phyloP scores from a whole-genome alignment of 2,797 vertebrate genomes.

The Australoheros facetus region DNA sequence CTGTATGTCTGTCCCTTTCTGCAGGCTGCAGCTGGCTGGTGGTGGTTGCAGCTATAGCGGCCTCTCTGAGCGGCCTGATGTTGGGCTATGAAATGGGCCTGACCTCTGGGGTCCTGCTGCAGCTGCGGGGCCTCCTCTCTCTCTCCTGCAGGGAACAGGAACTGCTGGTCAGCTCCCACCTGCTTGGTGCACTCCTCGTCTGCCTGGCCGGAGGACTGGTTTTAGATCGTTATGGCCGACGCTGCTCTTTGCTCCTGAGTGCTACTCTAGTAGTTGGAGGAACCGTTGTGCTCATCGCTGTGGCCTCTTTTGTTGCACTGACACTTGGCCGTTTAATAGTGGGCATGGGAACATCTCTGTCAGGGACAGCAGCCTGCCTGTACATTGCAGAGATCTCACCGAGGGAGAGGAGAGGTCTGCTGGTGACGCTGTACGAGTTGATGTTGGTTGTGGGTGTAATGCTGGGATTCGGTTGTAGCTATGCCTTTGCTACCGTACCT shows the following conservation, averaged over 20 bases:
- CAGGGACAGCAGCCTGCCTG: slow-evolving; percentile 90
- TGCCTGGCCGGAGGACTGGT: slow-evolving; percentile 88
- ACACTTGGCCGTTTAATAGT: slow-evolving; percentile 85
- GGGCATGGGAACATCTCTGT: slow-evolving; percentile 90
- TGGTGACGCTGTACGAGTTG: slow-evolving; percentile 92
- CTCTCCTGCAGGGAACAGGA: slow-evolving; percentile 92
- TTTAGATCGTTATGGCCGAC: slow-evolving; percentile 91
- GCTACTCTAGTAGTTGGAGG: slow-evolving; percentile 85
- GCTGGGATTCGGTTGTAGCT: slow-evolving; percentile 91
- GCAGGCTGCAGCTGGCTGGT: slow-evolving; percentile 87
- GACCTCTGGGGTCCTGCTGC: slow-evolving; percentile 93
- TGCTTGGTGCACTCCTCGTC: slow-evolving; percentile 90
- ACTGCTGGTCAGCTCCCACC: slow-evolving; percentile 89
- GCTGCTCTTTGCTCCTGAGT: slow-evolving; percentile 86
- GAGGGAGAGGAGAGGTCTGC: slow-evolving; percentile 87
- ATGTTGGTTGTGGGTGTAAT: slow-evolving; percentile 95
- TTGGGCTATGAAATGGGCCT: slow-evolving; percentile 94
- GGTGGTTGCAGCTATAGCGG: slow-evolving; percentile 83
- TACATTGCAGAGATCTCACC: slow-evolving; percentile 96
- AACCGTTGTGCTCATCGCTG: slow-evolving; percentile 81
- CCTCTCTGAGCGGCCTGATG: slow-evolving; percentile 93
- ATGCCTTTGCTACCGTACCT: slow-evolving; percentile 82
- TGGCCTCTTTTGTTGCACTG: slow-evolving; percentile 82
- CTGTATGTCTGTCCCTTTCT: slow-evolving; percentile 38
- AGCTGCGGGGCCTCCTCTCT: slow-evolving; percentile 84